Base-by-base conservation (phyloP, 2,888 invertebrate species). In the Oscheius sp. region DNA sequence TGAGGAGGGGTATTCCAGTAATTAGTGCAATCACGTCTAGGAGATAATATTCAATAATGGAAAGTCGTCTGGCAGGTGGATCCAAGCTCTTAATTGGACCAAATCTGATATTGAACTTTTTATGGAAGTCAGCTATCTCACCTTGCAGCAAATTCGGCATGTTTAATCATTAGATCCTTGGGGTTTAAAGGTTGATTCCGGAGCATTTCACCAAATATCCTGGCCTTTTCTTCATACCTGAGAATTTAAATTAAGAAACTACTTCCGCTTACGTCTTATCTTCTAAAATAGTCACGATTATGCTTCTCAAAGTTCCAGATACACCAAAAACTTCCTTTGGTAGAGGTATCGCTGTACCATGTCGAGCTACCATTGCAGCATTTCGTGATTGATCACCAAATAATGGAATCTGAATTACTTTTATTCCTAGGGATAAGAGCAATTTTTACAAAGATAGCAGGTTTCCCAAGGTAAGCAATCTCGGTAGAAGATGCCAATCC, bases 311-410 rank as follows among this genome's bases (percentile, higher is more conserved):
- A 0, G 23, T 49, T 12, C 72, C 68, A 0, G 49, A 53, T 27
- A 76, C 56, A 0, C 27, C 69, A 53, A 78, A 29, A 29, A 76
- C 74, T 13, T 25, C 49, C 35, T 78, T 76, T 23, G 63, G 29
- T 21, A 74, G 23, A 7, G 63, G 70, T n/a, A 74, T 69, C 3
- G 73, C 76, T 41, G 76, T 66, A 18, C 70, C 68, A 55, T 75
- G 75, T 52, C 75, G 69, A 16, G 72, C 69, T 5, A 79, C 35
- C 79, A 79, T 79, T 16, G 66, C 61, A 1, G 76, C 75, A 68
- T 79, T 79, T 52, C 79, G 63, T 13, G 61, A 49, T 53, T 79
- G 79, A 55, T 79, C 79, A 18, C 66, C 74, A 29, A 77, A 77
- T 12, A 79, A 53, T 12, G 79, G 79, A 61, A 79, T 52, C 76